phyloP scores from a whole-genome alignment of 2,113 vertebrate species.

The Gobio gobio region DNA sequence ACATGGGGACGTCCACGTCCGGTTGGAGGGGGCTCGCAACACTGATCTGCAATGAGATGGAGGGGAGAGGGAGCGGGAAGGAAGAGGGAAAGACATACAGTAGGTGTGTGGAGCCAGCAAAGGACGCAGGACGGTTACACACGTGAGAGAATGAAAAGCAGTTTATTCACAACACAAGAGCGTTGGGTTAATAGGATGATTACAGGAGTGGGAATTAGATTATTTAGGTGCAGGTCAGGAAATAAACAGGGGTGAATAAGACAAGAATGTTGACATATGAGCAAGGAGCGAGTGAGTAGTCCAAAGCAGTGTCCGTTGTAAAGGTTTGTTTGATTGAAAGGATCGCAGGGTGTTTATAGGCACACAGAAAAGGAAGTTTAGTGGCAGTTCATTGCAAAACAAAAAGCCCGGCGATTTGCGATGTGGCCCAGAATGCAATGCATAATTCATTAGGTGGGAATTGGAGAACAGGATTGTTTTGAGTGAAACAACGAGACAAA shows the following conservation, averaged over 20 bases:
- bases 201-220: constrained; percentile 6
- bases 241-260: background rate
- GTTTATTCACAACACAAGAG: constrained; percentile 3
- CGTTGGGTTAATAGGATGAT: background rate
- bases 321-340: constrained; percentile 35
- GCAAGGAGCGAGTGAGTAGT: background rate
- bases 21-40: constrained; percentile 48
- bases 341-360: constrained; percentile 26
- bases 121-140: constrained; percentile 10
- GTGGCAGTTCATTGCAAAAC: constrained; percentile 54
- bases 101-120: constrained; percentile 27
- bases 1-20: constrained; percentile 46
- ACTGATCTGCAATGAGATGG: constrained; percentile 58
- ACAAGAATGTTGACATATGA: background rate
- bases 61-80: constrained; percentile 20
- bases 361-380: constrained; percentile 47
- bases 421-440: constrained; percentile 51
- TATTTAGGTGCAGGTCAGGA: background rate
- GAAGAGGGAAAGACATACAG: constrained; percentile 17
- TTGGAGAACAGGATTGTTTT: constrained; percentile 57
- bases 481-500: constrained; percentile 48
- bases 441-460: constrained; percentile 62
- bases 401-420: constrained; percentile 54
- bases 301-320: constrained; percentile 23
- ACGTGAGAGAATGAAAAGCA: background rate